phyloP scores from a whole-genome alignment of 2,888 invertebrate species.

The Thereva nobilitata region DNA sequence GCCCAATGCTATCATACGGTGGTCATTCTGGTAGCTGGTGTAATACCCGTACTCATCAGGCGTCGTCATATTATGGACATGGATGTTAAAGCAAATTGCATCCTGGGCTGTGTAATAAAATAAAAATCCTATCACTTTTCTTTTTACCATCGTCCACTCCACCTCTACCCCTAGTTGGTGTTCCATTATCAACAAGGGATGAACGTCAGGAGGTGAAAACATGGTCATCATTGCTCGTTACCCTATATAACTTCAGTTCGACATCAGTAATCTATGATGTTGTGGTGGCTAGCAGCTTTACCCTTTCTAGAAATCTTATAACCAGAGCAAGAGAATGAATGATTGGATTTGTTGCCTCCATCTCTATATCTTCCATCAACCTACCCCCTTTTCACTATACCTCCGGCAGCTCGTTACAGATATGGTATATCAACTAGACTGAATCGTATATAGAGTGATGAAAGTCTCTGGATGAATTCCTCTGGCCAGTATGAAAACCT shows the following conservation, averaged over 20 bases:
- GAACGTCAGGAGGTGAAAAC: neutral
- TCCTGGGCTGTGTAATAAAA: slow-evolving; percentile 28
- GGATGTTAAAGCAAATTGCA: slow-evolving; percentile 30
- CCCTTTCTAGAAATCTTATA: no score
- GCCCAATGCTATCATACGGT: slow-evolving; percentile 9
- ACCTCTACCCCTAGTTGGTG: no score
- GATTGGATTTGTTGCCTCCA: no score
- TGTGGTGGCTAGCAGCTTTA: no score
- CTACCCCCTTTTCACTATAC: no score
- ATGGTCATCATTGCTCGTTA: no score
- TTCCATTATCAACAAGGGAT: neutral
- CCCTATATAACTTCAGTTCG: no score
- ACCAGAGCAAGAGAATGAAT: no score
- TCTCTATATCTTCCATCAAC: no score
- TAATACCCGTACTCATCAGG: slow-evolving; percentile 9
- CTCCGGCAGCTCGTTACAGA: slow-evolving; percentile 2
- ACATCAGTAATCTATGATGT: no score
- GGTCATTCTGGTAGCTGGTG: slow-evolving; percentile 5
- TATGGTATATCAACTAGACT: neutral
- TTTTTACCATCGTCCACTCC: no score
- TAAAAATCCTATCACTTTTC: slow-evolving; percentile 32
- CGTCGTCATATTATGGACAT: slow-evolving; percentile 13
- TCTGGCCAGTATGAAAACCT: slow-evolving; percentile 15
- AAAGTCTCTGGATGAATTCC: slow-evolving; percentile 11
- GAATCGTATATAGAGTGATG: neutral